Conservation (phyloP, 2,113 vertebrate species). For the Erythrocercus mccallii region DNA sequence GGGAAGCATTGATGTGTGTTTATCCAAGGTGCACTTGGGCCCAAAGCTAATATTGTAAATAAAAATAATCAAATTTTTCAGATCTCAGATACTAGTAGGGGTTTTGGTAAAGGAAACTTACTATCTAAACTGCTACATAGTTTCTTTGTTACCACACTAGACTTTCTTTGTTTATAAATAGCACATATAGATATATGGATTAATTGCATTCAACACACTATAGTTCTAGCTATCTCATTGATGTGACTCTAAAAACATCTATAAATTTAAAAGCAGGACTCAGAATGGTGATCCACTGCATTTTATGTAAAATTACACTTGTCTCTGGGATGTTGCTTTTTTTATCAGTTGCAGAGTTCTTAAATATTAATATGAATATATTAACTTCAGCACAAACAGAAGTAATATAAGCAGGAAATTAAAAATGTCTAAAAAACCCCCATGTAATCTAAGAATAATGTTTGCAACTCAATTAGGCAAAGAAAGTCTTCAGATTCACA, state of each 20-base stretch:
- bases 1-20: not conserved
- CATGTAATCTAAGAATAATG: not conserved
- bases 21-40: not conserved
- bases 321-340: rapidly evolving
- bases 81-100: not conserved
- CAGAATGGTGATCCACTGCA: not conserved
- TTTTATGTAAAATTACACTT: not conserved
- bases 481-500: not conserved
- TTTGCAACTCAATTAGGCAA: not conserved
- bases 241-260: not conserved
- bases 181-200: too few species aligned
- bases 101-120: not conserved
- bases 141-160: not conserved
- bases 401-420: not conserved
- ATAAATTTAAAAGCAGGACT: not conserved
- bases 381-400: not conserved
- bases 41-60: rapidly evolving
- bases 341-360: not conserved
- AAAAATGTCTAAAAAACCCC: not conserved
- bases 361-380: not conserved
- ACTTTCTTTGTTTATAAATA: not conserved
- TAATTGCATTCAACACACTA: not conserved
- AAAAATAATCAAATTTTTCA: not conserved
- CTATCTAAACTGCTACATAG: not conserved
- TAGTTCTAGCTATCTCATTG: not conserved